Percentiles rank a stretch among this genome's conserved stretches.
These are phyloP conservation scores for Rhinella marina DNA, from an alignment of 2,797 vertebrate genomes.

Conservation along the genomic window DNA sequence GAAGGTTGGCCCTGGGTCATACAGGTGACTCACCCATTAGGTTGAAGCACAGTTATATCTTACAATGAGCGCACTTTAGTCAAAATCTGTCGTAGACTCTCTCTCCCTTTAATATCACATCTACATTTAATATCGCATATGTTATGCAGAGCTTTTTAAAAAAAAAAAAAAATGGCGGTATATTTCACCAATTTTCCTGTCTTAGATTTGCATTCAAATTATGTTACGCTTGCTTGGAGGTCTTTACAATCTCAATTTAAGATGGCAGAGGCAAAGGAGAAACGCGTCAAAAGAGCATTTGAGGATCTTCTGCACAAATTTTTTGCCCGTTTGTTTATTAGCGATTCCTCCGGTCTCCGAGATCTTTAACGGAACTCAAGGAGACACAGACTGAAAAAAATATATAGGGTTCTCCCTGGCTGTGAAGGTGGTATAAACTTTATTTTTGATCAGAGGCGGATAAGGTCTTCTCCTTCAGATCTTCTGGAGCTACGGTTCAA, in stretches of 20 bases:
- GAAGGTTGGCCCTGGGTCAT: background rate
- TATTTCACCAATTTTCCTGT: slow-evolving; percentile 21
- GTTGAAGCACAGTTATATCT: slow-evolving; percentile 2
- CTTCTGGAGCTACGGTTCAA: background rate
- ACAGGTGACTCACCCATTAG: background rate
- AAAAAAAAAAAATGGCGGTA: slow-evolving; percentile 38
- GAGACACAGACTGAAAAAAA: no score
- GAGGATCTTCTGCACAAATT: no score
- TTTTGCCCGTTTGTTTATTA: background rate
- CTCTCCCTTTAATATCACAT: slow-evolving; percentile 3
- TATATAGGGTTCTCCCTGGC: background rate
- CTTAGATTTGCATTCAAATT: slow-evolving; percentile 26
- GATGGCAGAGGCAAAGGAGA: background rate
- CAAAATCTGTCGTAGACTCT: slow-evolving; percentile 21
- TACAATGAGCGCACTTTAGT: slow-evolving; percentile 28
- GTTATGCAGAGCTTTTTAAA: slow-evolving; percentile 68
- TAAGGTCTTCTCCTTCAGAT: background rate
- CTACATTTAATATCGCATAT: slow-evolving; percentile 68
- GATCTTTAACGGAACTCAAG: no score
- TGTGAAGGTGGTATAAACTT: background rate
- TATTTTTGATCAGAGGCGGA: background rate
- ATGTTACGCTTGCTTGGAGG: slow-evolving; percentile 15
- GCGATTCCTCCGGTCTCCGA: background rate
- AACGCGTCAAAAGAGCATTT: background rate
- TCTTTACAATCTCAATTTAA: slow-evolving; percentile 16